These are phyloP conservation scores for Amblyteles armatorius DNA, from an alignment of 2,888 invertebrate species.

Conservation along the genomic window DNA sequence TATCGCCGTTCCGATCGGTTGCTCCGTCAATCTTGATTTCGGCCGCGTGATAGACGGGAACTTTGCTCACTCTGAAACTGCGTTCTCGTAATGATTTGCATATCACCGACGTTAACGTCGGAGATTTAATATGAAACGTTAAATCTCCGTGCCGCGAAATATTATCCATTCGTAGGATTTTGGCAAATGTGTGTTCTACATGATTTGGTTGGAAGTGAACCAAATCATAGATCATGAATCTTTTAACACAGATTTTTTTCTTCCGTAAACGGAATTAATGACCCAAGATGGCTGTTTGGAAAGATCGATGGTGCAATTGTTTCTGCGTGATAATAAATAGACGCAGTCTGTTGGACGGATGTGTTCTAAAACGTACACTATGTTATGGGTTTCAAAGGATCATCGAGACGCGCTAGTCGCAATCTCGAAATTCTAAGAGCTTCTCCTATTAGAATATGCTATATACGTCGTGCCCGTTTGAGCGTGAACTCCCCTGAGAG, in stretches of 20 bases:
- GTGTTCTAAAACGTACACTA: neutral
- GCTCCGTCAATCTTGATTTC: slow-evolving; percentile 82
- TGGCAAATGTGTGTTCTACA: neutral
- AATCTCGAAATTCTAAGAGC: neutral
- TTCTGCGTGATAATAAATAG: neutral
- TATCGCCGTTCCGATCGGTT: slow-evolving; percentile 72
- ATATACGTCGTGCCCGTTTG: neutral
- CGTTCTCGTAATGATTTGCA: neutral
- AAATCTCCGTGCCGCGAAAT: neutral
- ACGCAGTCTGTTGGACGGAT: neutral
- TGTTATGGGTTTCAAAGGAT: neutral
- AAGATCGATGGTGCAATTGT: neutral
- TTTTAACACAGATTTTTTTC: neutral
- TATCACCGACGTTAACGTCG: neutral
- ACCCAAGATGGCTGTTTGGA: neutral
- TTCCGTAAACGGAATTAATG: neutral
- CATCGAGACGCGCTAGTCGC: neutral
- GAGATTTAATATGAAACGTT: too few relatives aligned
- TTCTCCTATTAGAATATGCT: neutral
- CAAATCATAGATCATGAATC: neutral
- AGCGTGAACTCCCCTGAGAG: slow-evolving; percentile 4
- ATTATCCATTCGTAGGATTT: neutral
- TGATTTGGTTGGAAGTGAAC: neutral
- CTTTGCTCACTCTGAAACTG: neutral
- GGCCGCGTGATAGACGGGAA: slow-evolving; percentile 17